These are phyloP conservation scores for Cochlearius cochlearius DNA, from an alignment of 2,113 vertebrate genomes.

Conservation along the genomic window DNA sequence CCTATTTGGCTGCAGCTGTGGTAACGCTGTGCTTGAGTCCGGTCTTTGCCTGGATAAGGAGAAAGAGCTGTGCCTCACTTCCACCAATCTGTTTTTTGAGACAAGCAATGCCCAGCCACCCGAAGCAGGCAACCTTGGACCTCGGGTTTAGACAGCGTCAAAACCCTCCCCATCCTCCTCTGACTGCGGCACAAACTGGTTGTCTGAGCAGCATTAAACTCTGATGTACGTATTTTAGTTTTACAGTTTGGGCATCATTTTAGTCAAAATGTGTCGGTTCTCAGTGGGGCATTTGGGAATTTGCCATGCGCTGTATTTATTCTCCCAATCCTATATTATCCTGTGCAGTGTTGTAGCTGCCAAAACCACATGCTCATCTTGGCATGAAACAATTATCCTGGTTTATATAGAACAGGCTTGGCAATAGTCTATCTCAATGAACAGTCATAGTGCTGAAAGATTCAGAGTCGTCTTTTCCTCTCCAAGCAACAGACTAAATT, in stretches of 20 bases:
- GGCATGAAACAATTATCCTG: slow-evolving; percentile 13
- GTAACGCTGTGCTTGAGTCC: not conserved
- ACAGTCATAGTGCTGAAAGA: not conserved
- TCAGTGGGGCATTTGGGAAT: not conserved
- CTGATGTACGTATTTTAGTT: not conserved
- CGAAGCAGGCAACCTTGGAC: not conserved
- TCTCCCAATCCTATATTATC: not conserved
- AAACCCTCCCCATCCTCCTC: not conserved
- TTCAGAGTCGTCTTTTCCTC: not conserved
- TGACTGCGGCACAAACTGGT: not conserved
- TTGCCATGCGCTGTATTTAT: not conserved
- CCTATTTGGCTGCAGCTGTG: not conserved
- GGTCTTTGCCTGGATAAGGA: not conserved
- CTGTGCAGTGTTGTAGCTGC: not conserved
- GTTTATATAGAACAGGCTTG: slow-evolving; percentile 25
- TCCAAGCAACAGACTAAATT: not conserved
- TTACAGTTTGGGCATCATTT: not conserved
- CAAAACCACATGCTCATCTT: slow-evolving; percentile 7
- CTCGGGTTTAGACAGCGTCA: not conserved
- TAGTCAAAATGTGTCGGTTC: not conserved
- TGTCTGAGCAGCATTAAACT: not conserved
- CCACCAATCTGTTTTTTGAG: not conserved
- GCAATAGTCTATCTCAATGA: slow-evolving; percentile 4
- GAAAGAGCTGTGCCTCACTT: not conserved
- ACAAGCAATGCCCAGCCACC: not conserved